These are phyloP conservation scores for Enteromius fasciolatus DNA, from an alignment of 2,797 vertebrate species.

Conservation along the genomic window DNA sequence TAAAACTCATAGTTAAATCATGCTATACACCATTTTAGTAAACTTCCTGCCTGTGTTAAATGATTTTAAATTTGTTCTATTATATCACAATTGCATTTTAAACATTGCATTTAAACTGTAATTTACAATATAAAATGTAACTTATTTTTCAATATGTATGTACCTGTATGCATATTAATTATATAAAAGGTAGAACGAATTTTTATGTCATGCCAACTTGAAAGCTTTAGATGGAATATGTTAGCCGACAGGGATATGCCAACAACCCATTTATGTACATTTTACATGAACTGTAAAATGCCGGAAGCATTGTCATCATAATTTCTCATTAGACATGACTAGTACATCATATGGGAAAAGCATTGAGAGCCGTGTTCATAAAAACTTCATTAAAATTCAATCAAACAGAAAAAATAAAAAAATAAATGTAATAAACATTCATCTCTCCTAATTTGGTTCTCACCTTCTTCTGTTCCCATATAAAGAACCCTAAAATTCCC, in stretches of 20 bases:
- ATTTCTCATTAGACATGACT: slow-evolving; percentile 9
- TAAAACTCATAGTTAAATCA: not conserved
- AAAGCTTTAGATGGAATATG: not conserved
- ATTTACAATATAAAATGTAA: not conserved
- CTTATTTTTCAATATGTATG: not conserved
- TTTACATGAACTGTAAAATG: not conserved
- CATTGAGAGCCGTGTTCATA: not conserved
- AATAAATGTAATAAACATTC: slow-evolving; percentile 62
- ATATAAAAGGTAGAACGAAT: not conserved
- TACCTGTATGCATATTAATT: not conserved
- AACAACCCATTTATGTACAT: not conserved
- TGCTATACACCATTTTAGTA: not conserved
- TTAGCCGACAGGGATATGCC: not conserved
- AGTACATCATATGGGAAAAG: not conserved
- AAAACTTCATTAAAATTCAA: not conserved
- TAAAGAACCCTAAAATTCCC: slow-evolving; percentile 63
- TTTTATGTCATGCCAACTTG: not conserved
- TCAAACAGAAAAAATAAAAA: not conserved
- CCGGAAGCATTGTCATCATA: not conserved
- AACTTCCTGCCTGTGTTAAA: not conserved
- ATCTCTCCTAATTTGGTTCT: slow-evolving; percentile 67
- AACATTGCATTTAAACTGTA: too few species aligned
- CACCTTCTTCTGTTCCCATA: slow-evolving; percentile 71
- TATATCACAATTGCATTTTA: not conserved
- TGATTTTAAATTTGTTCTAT: not conserved